Conservation (phyloP, 1,140 invertebrate genomes). For the Wasmannia auropunctata region DNA sequence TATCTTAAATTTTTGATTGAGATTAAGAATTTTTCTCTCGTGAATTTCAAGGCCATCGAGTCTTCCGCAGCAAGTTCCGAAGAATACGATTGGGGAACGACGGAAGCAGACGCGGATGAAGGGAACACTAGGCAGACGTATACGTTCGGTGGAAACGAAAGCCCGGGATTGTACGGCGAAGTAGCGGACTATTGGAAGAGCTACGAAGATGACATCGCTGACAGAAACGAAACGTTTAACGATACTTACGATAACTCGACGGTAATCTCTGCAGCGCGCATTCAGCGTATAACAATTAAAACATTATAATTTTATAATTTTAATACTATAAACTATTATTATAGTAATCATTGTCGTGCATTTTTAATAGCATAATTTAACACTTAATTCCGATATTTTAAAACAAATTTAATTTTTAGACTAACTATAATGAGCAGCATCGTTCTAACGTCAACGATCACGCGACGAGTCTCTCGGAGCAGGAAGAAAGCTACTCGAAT, state of each 20-base stretch:
- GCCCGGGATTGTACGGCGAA: slow-evolving; percentile 79
- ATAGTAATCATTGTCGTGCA: neutral
- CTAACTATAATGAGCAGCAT: neutral
- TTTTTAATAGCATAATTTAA: slow-evolving; percentile 6
- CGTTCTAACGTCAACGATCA: neutral
- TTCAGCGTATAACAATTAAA: neutral
- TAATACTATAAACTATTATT: neutral
- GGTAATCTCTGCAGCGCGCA: slow-evolving; percentile 34
- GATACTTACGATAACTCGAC: slow-evolving; percentile 27
- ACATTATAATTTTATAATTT: neutral
- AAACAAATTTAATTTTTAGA: slow-evolving; percentile 40
- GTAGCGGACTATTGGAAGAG: slow-evolving; percentile 76
- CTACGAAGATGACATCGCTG: slow-evolving; percentile 33
- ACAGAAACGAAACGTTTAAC: slow-evolving; percentile 45
- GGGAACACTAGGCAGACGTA: neutral
- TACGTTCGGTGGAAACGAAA: slow-evolving; percentile 71
- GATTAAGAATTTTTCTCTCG: neutral
- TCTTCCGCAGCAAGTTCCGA: neutral
- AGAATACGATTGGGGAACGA: neutral
- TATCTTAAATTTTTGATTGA: neutral
- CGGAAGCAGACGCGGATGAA: neutral
- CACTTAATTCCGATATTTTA: neutral
- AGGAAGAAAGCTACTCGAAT: neutral
- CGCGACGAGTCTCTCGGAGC: neutral
- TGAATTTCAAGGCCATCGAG: neutral